Evolutionary conservation across 2,113 vertebrate genomes (phyloP), one percentile per base, ranked within the genome.

Genomic region (Emberiza fucata): DNA sequence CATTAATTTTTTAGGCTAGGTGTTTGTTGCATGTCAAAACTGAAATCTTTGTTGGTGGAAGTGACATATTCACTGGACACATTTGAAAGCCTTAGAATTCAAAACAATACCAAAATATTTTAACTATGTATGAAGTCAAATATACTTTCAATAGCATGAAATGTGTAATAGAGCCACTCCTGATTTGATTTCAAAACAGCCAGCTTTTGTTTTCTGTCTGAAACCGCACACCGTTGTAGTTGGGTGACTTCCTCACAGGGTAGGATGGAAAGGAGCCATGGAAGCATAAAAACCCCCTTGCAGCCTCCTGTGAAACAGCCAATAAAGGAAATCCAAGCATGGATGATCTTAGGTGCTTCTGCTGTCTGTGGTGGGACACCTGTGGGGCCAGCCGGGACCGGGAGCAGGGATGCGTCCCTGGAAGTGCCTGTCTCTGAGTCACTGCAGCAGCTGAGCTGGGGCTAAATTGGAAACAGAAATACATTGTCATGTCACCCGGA

Each of bases 401-500:
- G 90, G 75, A 80, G 64, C 86, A 8, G 59, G 69, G 63, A 77
- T 24, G 2, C 0, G 0, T 88, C 88, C 71, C 82, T 80, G 84
- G 63, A 71, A 83, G 79, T 1, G 54, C 68, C 75, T 40, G 39
- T 80, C 59, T 77, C 68, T 63, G 56, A 96, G 82, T 88, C 56
- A 56, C 77, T 63, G 68, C 92, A 60, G 94, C 85, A 94, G 93
- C 88, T 92, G 90, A 88, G 72, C 90, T 70, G 6, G 12, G 54
- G 51, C 90, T 96, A 73, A 94, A 97, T 92, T 96, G 80, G 86
- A 94, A 96, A 86, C 96, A 97, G 96, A 81, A 94, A 81, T 24
- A 54, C 69, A 86, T 48, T 88, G 93, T 81, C 90, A 39, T 94
- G 81, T 96, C 95, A 93, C 85, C 85, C 76, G 80, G 88, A 88